These are phyloP conservation scores for Galerucella nymphaeae DNA, from an alignment of 2,888 invertebrate species.

Conservation along the genomic window DNA sequence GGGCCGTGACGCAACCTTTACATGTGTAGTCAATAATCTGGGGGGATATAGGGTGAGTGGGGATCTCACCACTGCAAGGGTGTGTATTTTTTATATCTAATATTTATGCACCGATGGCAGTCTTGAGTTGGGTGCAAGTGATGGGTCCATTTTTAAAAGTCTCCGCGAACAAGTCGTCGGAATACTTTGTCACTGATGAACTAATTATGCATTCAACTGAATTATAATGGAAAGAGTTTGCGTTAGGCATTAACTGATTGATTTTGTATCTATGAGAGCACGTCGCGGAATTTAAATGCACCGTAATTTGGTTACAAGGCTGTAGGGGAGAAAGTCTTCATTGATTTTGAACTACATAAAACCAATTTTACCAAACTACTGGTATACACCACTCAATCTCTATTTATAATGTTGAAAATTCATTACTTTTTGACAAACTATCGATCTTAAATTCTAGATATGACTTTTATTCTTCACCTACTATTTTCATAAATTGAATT, in stretches of 20 bases:
- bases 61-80: conserved; percentile 85
- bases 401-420: not conserved
- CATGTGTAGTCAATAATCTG: conserved; percentile 87
- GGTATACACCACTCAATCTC: not conserved
- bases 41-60: conserved; percentile 90
- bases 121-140: conserved; percentile 53
- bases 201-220: conserved; percentile 31
- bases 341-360: not conserved
- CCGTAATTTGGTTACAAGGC: not conserved
- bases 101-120: conserved; percentile 56
- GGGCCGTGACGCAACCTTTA: conserved; percentile 85
- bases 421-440: not conserved
- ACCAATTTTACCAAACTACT: not conserved
- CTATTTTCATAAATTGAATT: too few species aligned
- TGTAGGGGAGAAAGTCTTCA: not conserved
- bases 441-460: not conserved
- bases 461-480: not conserved
- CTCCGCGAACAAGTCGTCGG: conserved; percentile 6
- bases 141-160: conserved; percentile 48
- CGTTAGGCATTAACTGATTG: conserved; percentile 25
- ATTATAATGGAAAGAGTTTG: conserved; percentile 27
- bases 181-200: conserved; percentile 29
- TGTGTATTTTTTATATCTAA: conserved; percentile 72
- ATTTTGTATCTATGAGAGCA: conserved; percentile 23
- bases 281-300: conserved; percentile 16